phyloP scores from a whole-genome alignment of 2,113 vertebrate species.

The Lutjanus erythropterus region DNA sequence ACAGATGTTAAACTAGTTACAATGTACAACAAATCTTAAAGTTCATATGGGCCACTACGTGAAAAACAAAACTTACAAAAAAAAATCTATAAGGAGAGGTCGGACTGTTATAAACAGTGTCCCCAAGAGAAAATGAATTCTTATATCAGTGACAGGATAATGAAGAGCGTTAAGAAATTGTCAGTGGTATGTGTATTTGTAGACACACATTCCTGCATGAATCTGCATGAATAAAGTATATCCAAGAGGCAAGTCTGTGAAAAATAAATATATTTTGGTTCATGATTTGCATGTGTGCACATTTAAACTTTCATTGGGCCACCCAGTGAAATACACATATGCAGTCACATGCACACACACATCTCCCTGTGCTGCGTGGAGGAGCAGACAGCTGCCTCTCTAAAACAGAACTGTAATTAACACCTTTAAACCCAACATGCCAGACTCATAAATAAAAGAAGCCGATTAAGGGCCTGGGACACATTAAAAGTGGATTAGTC shows the following conservation, averaged over 20 bases:
- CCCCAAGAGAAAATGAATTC: conserved; percentile 23
- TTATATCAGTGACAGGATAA: conserved; percentile 51
- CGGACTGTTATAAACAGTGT: conserved; percentile 8
- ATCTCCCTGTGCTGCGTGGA: conserved; percentile 25
- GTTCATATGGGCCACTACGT: too few relatives aligned
- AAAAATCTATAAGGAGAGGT: not conserved
- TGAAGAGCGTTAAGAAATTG: conserved; percentile 23
- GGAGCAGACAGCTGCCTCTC: conserved; percentile 73
- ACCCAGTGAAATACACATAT: conserved; percentile 11
- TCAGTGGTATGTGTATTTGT: conserved; percentile 12
- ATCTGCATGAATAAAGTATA: not conserved
- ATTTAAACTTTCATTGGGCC: not conserved
- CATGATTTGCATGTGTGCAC: not conserved
- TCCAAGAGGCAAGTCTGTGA: not conserved
- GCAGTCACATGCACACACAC: not conserved
- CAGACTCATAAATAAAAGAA: conserved; percentile 78
- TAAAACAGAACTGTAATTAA: conserved; percentile 79
- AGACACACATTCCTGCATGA: not conserved
- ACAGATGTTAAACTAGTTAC: too few relatives aligned
- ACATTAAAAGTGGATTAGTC: conserved; percentile 77
- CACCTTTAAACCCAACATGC: conserved; percentile 77
- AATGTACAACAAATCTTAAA: too few relatives aligned
- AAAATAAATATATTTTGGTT: not conserved
- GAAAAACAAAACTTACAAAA: too few relatives aligned
- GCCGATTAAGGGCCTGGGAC: conserved; percentile 58